Evolutionary conservation across 2,113 vertebrate genomes (phyloP).

Genomic region (Cettia cetti): DNA sequence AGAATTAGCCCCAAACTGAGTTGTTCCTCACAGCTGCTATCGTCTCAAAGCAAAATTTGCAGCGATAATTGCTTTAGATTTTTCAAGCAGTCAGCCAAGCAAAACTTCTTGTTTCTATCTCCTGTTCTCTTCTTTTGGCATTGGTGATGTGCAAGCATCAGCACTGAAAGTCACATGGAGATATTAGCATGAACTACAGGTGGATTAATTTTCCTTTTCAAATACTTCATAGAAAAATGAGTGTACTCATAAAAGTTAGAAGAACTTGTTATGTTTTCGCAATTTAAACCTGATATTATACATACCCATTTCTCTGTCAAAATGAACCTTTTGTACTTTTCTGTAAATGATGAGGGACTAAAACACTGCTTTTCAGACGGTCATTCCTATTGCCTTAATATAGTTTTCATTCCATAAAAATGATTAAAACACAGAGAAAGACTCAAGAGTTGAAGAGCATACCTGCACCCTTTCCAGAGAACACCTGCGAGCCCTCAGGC

Average conservation of each 20-base stretch:
- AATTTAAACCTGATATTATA: not conserved
- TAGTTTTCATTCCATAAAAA: not conserved
- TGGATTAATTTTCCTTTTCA: not conserved
- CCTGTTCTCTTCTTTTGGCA: not conserved
- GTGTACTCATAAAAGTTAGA: not conserved
- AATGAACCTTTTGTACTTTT: not conserved
- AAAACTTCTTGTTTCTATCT: not conserved
- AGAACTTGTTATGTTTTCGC: not conserved
- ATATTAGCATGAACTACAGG: not conserved
- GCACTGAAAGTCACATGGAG: not conserved
- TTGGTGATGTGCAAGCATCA: not conserved
- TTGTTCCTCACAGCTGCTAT: not conserved
- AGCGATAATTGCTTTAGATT: not conserved
- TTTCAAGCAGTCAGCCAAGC: not conserved
- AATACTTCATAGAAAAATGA: not conserved
- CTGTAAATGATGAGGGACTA: not conserved
- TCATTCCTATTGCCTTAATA: not conserved
- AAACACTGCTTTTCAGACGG: not conserved
- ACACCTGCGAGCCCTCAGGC: not conserved
- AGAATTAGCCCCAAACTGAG: not conserved
- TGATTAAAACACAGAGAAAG: not conserved
- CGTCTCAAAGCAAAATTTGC: not conserved
- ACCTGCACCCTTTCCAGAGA: not conserved
- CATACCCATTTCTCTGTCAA: not conserved
- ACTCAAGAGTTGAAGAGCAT: not conserved